Conservation (phyloP, 2,797 vertebrate species). For the Protosalanx chinensis region DNA sequence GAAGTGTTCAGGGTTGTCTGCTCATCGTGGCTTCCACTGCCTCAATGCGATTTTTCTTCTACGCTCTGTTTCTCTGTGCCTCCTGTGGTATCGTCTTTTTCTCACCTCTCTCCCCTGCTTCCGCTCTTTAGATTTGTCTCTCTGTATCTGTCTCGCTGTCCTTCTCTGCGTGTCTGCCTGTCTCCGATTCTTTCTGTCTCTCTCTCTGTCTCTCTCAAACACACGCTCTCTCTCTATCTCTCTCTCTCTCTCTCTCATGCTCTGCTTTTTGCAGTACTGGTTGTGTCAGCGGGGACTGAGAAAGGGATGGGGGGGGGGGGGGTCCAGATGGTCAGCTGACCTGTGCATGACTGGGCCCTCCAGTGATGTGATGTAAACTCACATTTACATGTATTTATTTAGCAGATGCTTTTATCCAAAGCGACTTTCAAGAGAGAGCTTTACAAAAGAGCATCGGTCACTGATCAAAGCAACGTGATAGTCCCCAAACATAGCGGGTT, state of each 20-base stretch:
- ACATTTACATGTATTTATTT: constrained; percentile 16
- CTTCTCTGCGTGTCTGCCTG: background rate
- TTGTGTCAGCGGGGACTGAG: constrained; percentile 51
- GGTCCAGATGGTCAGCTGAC: constrained; percentile 39
- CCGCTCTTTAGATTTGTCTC: background rate
- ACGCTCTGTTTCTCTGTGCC: background rate
- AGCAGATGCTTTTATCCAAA: no score
- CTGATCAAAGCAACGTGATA: no score
- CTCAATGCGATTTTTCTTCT: background rate
- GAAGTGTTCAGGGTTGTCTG: background rate
- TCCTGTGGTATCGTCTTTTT: no score
- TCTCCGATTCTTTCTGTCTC: background rate
- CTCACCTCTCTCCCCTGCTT: no score
- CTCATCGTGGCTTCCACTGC: no score
- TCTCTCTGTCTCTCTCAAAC: background rate
- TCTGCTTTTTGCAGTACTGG: constrained; percentile 46
- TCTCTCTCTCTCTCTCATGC: background rate
- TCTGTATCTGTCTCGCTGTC: background rate
- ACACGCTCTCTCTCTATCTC: background rate
- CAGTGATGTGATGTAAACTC: constrained; percentile 30
- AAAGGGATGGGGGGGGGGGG: constrained; percentile 39
- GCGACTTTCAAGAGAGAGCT: no score
- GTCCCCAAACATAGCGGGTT: no score
- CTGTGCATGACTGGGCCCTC: constrained; percentile 6
- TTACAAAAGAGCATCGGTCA: no score